Base-by-base conservation (phyloP, 2,888 invertebrate species). In the Eilema caniola region DNA sequence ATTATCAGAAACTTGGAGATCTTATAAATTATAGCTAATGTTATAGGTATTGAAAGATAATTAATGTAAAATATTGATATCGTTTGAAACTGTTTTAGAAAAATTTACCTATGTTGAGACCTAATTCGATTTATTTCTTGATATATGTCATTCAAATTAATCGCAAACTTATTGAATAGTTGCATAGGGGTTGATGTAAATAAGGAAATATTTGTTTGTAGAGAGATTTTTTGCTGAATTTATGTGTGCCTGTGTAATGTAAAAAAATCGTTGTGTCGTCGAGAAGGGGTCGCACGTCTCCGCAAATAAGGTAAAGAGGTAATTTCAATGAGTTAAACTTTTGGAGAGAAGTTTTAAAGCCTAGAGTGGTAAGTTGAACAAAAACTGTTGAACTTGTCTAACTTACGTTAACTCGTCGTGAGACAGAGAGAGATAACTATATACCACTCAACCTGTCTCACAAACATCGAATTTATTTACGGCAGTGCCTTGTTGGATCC, bases 1-100 rank as follows among this genome's bases (percentile, higher is more conserved):
- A 92, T 93, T 94, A 93, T 95, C 90, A 93, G 87, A 92, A 92
- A 93, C 92, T 93, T 90, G 91, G 89, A 92, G 90, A 91, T 93
- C 93, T 93, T 91, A 93, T 91, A 92, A 93, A 94, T 91, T 94
- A 94, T 95, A 94, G 93, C 92, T 93, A 93, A 94, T 93, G 94
- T 95, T 95, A 94, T 93, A 94, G 92, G 86, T 93, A 92, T 91
- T 92, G 89, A 92, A 94, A 91, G 85, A 93, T 92, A 89, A 90
- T 91, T 91, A 89, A 91, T 94, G 92, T 94, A 94, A 92, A 90
- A 89, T 91, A 89, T 88, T 88, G 84, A 87, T 92, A 93, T 93
- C 88, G 92, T 93, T 94, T 92, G 85, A 90, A 90, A 92, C 89
- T 93, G 93, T 95, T 95, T 95, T 95, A 95, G 95, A 95, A 92